Evolutionary conservation across 2,797 vertebrate genomes (phyloP), one percentile per base, ranked within the genome.

Genomic region (Pangasius djambal): DNA sequence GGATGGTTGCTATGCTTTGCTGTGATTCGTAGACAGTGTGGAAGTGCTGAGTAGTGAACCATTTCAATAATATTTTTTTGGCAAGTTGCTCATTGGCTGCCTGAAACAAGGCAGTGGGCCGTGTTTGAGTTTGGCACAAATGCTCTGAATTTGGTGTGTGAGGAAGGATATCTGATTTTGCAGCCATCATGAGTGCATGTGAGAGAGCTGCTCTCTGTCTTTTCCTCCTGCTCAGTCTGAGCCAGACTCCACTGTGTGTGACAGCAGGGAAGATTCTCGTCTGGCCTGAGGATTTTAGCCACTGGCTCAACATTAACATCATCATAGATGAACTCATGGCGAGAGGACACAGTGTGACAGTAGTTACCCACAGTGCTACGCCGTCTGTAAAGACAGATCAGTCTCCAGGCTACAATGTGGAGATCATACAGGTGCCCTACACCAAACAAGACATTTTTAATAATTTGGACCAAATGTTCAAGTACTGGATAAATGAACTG

Each of bases 271-370:
- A 92, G n/a, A 85, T 93, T 25, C 82, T 93, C 20, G 44, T 93
- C 6, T 94, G 92, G 93, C 89, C 92, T 12, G 87, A 69, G 2
- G 93, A 93, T 31, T 86, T 90, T 57, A 92, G 92, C 78, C 92
- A 92, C 75, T 92, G 92, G 90, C 65, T 91, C 34, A 92, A 91
- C 65, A 34, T 91, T 28, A 88, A 88, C 48, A 48, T 44, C 48
- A 92, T 93, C 20, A 31, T 92, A 74, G 90, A 92, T 1, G 86
- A 85, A 37, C 25, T 93, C 37, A 85, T 79, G 12, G 44, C 65
- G 2, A 89, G 72, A 89, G 90, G 90, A 78, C 88, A 91, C 65
- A 55, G 72, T 74, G 67, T 91, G 34, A 91, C 90, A 1, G 59
- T 91, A 5, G 63, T 91, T 8, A 91, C 88, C 0, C 87, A 89